phyloP scores from a whole-genome alignment of 2,797 vertebrate genomes.

The Antrozous pallidus region DNA sequence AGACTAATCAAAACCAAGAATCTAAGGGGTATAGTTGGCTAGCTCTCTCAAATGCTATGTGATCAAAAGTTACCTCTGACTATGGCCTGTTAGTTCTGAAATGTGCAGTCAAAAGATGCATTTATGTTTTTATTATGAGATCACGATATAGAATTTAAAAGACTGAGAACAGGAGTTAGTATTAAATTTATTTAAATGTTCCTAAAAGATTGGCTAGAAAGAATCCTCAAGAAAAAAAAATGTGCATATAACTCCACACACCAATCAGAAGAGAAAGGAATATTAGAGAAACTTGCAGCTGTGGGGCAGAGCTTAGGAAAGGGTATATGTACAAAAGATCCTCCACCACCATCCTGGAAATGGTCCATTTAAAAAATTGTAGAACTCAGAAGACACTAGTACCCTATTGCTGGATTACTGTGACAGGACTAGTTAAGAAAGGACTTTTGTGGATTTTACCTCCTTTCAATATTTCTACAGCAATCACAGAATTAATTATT shows the following conservation, averaged over 20 bases:
- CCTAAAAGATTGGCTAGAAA: not conserved
- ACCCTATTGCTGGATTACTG: not conserved
- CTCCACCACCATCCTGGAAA: not conserved
- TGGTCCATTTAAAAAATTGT: not conserved
- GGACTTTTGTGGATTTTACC: not conserved
- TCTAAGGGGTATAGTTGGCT: not conserved
- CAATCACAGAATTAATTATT: not conserved
- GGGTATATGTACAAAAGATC: not conserved
- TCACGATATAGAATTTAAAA: not conserved
- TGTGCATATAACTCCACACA: not conserved
- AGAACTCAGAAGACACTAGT: not conserved
- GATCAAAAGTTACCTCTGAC: not conserved
- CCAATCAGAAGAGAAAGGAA: not conserved
- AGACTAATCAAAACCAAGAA: not conserved
- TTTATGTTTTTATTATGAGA: not conserved
- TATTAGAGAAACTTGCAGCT: not conserved
- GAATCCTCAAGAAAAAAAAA: not conserved
- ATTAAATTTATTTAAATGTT: not conserved
- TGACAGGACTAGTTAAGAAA: not conserved
- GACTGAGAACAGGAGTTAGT: not conserved
- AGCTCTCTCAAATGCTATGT: not conserved
- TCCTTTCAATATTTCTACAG: not conserved
- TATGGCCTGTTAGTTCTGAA: not conserved
- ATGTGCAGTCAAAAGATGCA: not conserved
- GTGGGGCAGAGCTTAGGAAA: fast-evolving